Evolutionary conservation across 2,797 vertebrate genomes (phyloP), one percentile per base, ranked within the genome.

Genomic region (Melanotaenia parkinsoni): DNA sequence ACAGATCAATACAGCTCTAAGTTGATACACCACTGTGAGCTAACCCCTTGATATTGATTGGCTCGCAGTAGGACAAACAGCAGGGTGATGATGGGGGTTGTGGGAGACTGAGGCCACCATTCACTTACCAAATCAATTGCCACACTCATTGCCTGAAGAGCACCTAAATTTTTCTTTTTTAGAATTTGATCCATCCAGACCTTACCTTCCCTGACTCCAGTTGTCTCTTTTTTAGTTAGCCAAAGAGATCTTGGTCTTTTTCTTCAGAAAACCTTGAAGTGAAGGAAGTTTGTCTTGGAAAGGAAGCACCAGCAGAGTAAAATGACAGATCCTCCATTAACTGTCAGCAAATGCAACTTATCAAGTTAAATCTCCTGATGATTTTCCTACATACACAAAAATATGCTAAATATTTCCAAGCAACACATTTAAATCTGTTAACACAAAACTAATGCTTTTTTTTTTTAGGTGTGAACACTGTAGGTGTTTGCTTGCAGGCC

Each of bases 111-210:
- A 75, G 72, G 74, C 28, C 63, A 70, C 56, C 66, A 57, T 72
- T 70, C 64, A 60, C 72, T 85, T 71, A 74, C 68, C 74, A 82
- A 92, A 93, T 92, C 92, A 92, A 91, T 91, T 74, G 82, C 63
- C 69, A 81, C 80, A 72, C 81, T 89, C 76, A 67, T 50, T 10
- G 76, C 76, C 77, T 32, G 65, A 83, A 69, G 79, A 72, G 74
- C 63, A 61, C 71, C 77, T 78, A 68, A 73, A 88, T 79, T 87
- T 83, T 67, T 53, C 74, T 86, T 81, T 63, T 64, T 30, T 69
- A 81, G 47, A 77, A 43, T 45, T 63, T 37, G 74, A 87, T 89
- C 66, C 82, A 50, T 33, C 51, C 70, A 64, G 66, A 70, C 54
- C 43, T 24, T 5, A 24, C 45, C 72, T 35, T 61, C 51, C 47